Conservation (phyloP, 2,888 invertebrate species). For the Anthophora plumipes region DNA sequence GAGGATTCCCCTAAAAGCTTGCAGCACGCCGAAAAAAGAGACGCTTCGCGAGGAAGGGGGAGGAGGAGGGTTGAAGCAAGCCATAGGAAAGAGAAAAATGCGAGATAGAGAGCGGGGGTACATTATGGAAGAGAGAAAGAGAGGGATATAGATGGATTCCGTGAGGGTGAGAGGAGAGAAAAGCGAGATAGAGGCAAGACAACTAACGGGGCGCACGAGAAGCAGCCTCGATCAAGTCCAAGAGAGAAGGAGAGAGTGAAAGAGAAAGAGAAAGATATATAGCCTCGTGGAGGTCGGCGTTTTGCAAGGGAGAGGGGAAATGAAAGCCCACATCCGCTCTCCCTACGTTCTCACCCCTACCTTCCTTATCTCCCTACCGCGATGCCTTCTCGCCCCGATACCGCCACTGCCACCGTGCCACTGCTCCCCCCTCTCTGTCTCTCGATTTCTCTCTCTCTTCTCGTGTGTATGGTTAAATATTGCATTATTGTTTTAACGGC, state of each 20-base stretch:
- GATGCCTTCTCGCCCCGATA: constrained; percentile 68
- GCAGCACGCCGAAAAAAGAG: constrained; percentile 64
- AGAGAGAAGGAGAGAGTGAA: constrained; percentile 37
- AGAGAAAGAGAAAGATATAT: constrained; percentile 26
- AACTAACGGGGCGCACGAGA: constrained; percentile 67
- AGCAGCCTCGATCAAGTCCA: constrained; percentile 57
- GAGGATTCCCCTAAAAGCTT: constrained; percentile 69
- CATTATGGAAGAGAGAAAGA: constrained; percentile 49
- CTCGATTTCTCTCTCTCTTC: constrained; percentile 37
- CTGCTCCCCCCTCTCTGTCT: constrained; percentile 45
- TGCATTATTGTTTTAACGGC: constrained; percentile 84
- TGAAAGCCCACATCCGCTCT: constrained; percentile 61
- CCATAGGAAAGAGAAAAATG: constrained; percentile 37
- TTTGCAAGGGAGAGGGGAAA: constrained; percentile 53
- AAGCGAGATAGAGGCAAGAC: constrained; percentile 64
- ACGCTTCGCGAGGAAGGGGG: constrained; percentile 61
- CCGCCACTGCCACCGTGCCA: constrained; percentile 64
- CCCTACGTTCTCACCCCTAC: constrained; percentile 70
- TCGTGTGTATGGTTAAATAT: constrained; percentile 83
- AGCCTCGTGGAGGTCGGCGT: constrained; percentile 33
- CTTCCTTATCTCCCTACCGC: constrained; percentile 76
- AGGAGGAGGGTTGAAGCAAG: too few species aligned
- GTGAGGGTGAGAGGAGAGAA: constrained; percentile 38
- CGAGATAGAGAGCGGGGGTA: constrained; percentile 45
- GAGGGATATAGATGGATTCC: constrained; percentile 47